Base-by-base conservation (phyloP, 1,140 invertebrate species). In the Papilio aristodemus region DNA sequence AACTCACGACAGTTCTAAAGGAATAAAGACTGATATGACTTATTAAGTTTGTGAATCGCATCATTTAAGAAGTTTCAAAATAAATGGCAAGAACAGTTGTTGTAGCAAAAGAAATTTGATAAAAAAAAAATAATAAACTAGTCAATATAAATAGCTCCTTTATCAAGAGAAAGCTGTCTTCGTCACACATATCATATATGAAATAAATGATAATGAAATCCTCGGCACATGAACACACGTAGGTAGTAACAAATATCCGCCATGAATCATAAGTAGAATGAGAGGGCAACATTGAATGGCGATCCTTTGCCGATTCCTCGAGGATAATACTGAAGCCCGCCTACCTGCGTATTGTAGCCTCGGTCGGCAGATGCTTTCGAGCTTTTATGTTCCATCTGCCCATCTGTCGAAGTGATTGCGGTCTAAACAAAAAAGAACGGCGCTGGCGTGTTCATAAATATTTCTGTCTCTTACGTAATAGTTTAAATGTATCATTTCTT, bases 291-390 rank as follows among this genome's bases (percentile, higher is more conserved):
- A 37, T 67, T 79, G 73, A 79, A 79, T 79, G 69, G 79, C 70
- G 64, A 54, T 72, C 67, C 72, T 71, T 70, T 75, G 73, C 67
- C 70, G 69, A 77, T 75, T 74, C 73, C 66, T 71, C 50, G 67
- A 32, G 54, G 71, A 79, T 75, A 78, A 80, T 76, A 62, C 43
- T 25, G 46, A 22, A 13, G 17, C 66, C 67, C 32, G 64, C 69
- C 71, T 84, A 85, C 81, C 83, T 84, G 83, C 77, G 77, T 79
- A 79, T 84, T 82, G 82, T 85, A 69, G 83, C 77, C 77, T 78
- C 75, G 78, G 69, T 68, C 78, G 77, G 71, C 83, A 87, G 85
- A 83, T 84, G 83, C 74, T 69, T 77, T 70, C 25, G 46, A 11
- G 17, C 54, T 63, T 75, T 76, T 75, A 73, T 70, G 75, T 69